Conservation (phyloP, 2,113 vertebrate genomes). For the Dasypus novemcinctus region DNA sequence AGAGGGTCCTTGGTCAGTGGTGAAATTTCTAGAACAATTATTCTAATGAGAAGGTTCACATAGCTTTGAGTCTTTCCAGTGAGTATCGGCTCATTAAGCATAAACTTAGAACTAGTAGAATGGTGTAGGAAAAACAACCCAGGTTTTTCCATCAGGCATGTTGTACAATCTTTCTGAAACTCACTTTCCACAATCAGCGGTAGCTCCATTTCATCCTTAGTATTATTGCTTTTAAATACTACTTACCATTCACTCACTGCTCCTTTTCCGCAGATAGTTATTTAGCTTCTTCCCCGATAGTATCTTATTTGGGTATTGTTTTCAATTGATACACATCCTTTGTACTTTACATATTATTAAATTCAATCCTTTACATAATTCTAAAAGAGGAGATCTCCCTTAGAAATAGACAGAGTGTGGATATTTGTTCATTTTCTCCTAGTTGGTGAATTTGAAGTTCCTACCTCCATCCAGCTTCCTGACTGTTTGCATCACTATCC, state of each 20-base stretch:
- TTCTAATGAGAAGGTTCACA: background rate
- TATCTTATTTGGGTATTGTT: constrained; percentile 15
- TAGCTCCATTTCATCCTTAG: background rate
- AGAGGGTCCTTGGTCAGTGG: background rate
- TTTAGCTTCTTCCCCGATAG: constrained; percentile 17
- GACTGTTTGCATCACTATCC: background rate
- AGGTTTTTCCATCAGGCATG: background rate
- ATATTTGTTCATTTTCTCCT: background rate
- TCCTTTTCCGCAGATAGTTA: background rate
- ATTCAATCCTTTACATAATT: constrained; percentile 35
- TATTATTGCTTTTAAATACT: background rate
- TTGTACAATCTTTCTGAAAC: background rate
- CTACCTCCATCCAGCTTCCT: constrained; percentile 14
- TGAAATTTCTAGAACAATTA: constrained; percentile 24
- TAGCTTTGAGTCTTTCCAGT: background rate
- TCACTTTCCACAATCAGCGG: background rate
- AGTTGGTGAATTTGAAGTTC: background rate
- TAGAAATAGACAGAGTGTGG: background rate
- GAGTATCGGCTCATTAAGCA: background rate
- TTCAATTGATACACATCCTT: constrained; percentile 29
- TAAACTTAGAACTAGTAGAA: background rate
- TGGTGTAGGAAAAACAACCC: background rate
- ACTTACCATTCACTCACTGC: background rate
- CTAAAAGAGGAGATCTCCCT: background rate
- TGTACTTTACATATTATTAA: constrained; percentile 49